These are phyloP conservation scores for Mesembrinibis cayennensis DNA, from an alignment of 2,113 vertebrate species.

Conservation along the genomic window DNA sequence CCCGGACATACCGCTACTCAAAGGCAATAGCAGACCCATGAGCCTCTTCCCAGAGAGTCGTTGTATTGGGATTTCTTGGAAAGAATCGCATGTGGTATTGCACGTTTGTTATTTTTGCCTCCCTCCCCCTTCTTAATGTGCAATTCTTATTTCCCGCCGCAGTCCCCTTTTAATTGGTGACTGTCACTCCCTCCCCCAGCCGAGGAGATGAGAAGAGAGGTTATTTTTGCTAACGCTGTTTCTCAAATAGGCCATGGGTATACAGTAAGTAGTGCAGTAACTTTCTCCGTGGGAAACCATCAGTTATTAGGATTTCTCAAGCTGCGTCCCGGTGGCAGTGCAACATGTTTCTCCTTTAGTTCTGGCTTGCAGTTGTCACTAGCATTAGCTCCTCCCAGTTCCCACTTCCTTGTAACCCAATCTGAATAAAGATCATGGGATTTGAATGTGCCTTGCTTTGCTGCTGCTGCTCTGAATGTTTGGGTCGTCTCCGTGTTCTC, in stretches of 20 bases:
- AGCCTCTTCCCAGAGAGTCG: neutral
- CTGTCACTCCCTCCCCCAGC: neutral
- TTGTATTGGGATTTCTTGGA: slow-evolving; percentile 13
- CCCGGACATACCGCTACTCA: neutral
- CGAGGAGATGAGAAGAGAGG: neutral
- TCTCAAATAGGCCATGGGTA: slow-evolving; percentile 46
- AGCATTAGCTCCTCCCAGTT: slow-evolving; percentile 33
- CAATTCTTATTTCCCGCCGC: neutral
- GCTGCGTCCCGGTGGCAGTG: neutral
- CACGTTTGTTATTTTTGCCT: slow-evolving; percentile 20
- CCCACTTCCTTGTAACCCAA: slow-evolving; percentile 55
- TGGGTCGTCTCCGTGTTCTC: neutral
- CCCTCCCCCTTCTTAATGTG: neutral
- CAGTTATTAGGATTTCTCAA: slow-evolving; percentile 23
- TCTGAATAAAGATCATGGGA: slow-evolving; percentile 51
- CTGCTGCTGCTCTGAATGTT: neutral
- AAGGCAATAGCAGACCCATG: neutral
- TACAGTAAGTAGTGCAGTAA: slow-evolving; percentile 32
- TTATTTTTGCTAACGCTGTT: slow-evolving; percentile 48
- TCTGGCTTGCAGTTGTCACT: slow-evolving; percentile 44
- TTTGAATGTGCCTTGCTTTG: slow-evolving; percentile 24
- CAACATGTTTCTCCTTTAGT: slow-evolving; percentile 37
- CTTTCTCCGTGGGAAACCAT: slow-evolving; percentile 33
- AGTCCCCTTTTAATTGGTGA: slow-evolving; percentile 6
- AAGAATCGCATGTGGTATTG: neutral